These are phyloP conservation scores for Cheilosia variabilis DNA, from an alignment of 2,888 invertebrate species.

Conservation along the genomic window DNA sequence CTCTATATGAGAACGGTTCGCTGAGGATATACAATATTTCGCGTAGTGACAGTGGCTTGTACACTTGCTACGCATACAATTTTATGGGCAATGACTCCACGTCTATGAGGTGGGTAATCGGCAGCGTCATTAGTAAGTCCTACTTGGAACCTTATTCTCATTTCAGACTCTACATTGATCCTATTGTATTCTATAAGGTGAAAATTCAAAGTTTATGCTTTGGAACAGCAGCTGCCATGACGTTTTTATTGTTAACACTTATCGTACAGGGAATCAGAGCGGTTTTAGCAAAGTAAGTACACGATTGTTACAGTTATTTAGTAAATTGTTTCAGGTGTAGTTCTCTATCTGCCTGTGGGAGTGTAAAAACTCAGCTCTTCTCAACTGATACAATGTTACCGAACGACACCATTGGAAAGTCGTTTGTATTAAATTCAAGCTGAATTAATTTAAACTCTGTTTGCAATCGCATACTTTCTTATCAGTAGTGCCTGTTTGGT, in stretches of 20 bases:
- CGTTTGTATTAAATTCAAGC: too few species aligned
- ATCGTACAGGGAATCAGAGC: slow-evolving; percentile 90
- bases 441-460: too few species aligned
- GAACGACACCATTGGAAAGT: too few species aligned
- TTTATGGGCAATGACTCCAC: slow-evolving; percentile 91
- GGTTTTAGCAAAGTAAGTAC: slow-evolving; percentile 88
- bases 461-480: too few species aligned
- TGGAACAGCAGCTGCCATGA: slow-evolving; percentile 91
- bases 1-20: slow-evolving; percentile 90
- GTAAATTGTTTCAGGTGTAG: too few species aligned
- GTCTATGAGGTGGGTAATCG: slow-evolving; percentile 85
- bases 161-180: slow-evolving; percentile 90
- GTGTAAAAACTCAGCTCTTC: too few species aligned
- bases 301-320: not conserved
- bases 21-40: slow-evolving; percentile 89
- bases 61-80: slow-evolving; percentile 94
- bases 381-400: too few species aligned
- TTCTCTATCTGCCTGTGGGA: too few species aligned
- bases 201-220: slow-evolving; percentile 93
- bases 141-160: not conserved
- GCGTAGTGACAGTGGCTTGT: slow-evolving; percentile 92
- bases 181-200: slow-evolving; percentile 92
- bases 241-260: slow-evolving; percentile 91
- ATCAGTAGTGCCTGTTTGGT: too few species aligned
- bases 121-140: too few species aligned